A percentile compares a stretch with the other conserved stretches of the same genome.
Conservation (phyloP, 2,797 vertebrate genomes). For the Muraenolepis orangiensis region DNA sequence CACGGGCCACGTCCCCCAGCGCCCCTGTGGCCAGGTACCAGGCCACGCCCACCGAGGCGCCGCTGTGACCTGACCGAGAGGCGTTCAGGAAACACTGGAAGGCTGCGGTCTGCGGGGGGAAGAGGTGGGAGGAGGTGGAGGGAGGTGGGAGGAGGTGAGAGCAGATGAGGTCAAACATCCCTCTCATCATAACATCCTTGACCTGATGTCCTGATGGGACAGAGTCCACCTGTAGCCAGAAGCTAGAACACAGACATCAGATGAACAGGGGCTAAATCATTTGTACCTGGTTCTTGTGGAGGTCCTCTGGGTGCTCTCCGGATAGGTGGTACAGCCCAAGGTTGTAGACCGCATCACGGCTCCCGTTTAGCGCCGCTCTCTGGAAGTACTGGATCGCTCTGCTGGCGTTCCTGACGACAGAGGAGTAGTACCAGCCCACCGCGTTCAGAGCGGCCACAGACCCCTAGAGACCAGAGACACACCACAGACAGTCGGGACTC, state of each 20-base stretch:
- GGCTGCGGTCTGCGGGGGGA: slow-evolving; percentile 76
- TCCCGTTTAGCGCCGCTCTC: slow-evolving; percentile 82
- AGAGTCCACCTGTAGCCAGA: background rate
- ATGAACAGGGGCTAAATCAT: background rate
- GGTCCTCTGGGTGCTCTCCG: slow-evolving; percentile 71
- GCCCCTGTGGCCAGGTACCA: slow-evolving; percentile 83
- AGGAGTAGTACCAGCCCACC: slow-evolving; percentile 89
- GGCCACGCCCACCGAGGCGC: slow-evolving; percentile 79
- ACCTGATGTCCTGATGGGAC: too few species aligned
- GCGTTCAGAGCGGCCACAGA: slow-evolving; percentile 86
- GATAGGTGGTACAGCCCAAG: slow-evolving; percentile 82
- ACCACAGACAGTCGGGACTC: slow-evolving; percentile 26
- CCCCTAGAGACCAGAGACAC: slow-evolving; percentile 73
- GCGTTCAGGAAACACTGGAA: slow-evolving; percentile 84
- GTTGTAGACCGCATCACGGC: slow-evolving; percentile 83
- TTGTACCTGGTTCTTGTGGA: slow-evolving; percentile 79
- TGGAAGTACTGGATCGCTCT: slow-evolving; percentile 81
- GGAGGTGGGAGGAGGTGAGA: too few species aligned
- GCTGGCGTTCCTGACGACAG: slow-evolving; percentile 73
- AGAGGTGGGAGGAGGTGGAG: background rate
- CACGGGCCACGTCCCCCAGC: slow-evolving; percentile 76
- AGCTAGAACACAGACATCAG: background rate
- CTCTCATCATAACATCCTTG: too few species aligned
- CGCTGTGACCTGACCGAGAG: slow-evolving; percentile 78
- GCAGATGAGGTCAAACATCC: background rate